phyloP scores from a whole-genome alignment of 2,113 vertebrate genomes.

The Paralichthys olivaceus region DNA sequence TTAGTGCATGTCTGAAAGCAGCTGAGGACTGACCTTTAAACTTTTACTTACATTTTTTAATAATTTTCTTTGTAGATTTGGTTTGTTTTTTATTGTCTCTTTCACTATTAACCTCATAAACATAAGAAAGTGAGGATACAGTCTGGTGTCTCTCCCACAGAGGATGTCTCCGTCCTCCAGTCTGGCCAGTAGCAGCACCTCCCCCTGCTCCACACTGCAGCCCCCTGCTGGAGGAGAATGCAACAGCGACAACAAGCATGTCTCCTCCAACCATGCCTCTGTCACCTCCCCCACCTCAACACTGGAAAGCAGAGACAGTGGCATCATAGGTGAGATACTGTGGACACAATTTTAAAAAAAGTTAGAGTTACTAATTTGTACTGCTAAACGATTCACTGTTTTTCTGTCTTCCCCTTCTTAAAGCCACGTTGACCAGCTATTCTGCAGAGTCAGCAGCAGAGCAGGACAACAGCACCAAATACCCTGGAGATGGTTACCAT shows the following conservation, averaged over 20 bases:
- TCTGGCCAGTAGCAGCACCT: constrained; percentile 91
- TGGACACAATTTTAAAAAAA: neutral
- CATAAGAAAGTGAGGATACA: too few species aligned
- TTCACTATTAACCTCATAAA: too few species aligned
- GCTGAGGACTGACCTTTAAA: too few species aligned
- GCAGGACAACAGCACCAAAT: constrained; percentile 85
- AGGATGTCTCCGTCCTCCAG: constrained; percentile 95
- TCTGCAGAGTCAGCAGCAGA: constrained; percentile 89
- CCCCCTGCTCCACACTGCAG: constrained; percentile 91
- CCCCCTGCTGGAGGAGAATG: constrained; percentile 79
- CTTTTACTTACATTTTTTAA: too few species aligned
- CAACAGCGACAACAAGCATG: constrained; percentile 80
- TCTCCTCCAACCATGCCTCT: constrained; percentile 82
- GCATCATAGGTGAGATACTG: constrained; percentile 89
- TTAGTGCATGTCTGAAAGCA: too few species aligned
- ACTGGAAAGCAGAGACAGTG: constrained; percentile 95
- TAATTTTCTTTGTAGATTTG: too few species aligned
- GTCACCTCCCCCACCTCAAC: constrained; percentile 94
- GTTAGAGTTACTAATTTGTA: neutral
- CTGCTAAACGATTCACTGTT: neutral
- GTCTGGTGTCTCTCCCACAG: constrained; percentile 81
- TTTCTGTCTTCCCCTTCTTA: constrained; percentile 3
- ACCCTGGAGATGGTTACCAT: constrained; percentile 86
- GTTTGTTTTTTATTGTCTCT: too few species aligned
- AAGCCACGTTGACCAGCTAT: constrained; percentile 95